phyloP scores from a whole-genome alignment of 2,797 vertebrate species.

The Urophycis tenuis region DNA sequence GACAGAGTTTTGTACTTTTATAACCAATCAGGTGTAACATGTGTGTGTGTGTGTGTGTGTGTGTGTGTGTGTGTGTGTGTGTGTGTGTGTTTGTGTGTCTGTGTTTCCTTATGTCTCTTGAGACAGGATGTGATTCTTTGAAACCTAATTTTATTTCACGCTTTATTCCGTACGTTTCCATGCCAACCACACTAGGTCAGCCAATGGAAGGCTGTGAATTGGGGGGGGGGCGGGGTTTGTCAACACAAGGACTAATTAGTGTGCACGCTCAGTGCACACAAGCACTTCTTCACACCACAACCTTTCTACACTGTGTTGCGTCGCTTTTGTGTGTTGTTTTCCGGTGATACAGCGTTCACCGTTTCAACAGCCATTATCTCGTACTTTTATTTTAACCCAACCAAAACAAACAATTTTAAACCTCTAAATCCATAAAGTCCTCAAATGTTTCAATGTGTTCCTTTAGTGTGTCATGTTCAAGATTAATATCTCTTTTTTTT shows the following conservation, averaged over 20 bases:
- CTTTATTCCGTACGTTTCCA: slow-evolving; percentile 67
- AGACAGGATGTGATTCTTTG: slow-evolving; percentile 57
- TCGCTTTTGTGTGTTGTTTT: neutral
- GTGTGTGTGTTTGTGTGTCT: neutral
- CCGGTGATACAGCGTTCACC: neutral
- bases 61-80: neutral
- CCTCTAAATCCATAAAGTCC: neutral
- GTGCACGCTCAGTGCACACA: neutral
- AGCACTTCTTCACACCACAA: neutral
- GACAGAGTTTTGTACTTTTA: neutral
- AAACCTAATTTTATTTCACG: slow-evolving; percentile 66
- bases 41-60: neutral
- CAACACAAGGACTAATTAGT: slow-evolving; percentile 35
- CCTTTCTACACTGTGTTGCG: neutral
- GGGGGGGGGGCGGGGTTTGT: neutral
- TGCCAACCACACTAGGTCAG: slow-evolving; percentile 74
- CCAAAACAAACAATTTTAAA: neutral
- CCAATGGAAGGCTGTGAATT: slow-evolving; percentile 57
- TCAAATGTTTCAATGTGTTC: neutral
- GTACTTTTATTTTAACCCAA: neutral
- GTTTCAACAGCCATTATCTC: neutral
- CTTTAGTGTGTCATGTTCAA: neutral
- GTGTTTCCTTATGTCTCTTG: slow-evolving; percentile 53
- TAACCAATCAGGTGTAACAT: neutral
- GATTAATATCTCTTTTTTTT: neutral